Conservation (phyloP, 1,140 invertebrate genomes). For the Drosophila pseudoananassae region DNA sequence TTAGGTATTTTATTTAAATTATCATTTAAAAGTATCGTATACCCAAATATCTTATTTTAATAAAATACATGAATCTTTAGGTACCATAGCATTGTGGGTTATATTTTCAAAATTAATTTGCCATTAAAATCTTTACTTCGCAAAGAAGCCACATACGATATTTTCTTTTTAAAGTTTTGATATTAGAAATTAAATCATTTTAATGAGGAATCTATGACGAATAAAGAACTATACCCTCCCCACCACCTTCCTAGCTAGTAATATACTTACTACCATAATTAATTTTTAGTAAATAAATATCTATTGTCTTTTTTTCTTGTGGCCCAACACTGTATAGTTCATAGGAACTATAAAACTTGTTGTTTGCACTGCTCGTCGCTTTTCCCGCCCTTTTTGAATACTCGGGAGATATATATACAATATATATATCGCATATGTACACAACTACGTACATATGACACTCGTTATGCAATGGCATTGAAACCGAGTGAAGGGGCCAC, state of each 20-base stretch:
- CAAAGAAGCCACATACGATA: no score
- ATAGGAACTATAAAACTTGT: conserved; percentile 67
- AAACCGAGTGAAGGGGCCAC: conserved; percentile 26
- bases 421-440: conserved; percentile 15
- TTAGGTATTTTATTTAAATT: no score
- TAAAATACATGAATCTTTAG: no score
- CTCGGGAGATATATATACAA: conserved; percentile 19
- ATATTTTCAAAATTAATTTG: no score
- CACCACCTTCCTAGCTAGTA: background rate
- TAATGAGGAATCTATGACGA: no score
- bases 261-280: background rate
- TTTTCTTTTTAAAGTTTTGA: no score
- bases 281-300: background rate
- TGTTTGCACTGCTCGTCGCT: conserved; percentile 59
- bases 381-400: conserved; percentile 73
- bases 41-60: no score
- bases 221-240: no score
- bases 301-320: background rate
- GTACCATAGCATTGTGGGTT: no score
- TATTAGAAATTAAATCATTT: no score
- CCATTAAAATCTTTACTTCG: no score
- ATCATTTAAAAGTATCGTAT: no score
- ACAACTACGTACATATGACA: conserved; percentile 46
- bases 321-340: conserved; percentile 14
- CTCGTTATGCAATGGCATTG: conserved; percentile 75